Base-by-base conservation (phyloP, 2,888 invertebrate species). In the Epirrita christyi region DNA sequence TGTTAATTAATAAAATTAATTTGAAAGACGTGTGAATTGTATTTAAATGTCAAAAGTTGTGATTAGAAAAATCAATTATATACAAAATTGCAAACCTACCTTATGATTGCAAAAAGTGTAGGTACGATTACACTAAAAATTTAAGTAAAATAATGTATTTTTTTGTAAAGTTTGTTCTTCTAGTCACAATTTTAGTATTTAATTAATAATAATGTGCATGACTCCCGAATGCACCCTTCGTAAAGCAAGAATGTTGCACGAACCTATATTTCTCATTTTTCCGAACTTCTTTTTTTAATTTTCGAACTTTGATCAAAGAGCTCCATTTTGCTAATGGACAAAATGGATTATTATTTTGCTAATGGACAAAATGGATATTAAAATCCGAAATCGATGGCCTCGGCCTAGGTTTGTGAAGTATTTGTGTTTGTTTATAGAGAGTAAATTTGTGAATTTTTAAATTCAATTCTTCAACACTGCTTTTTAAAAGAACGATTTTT, bases 241-340 rank as follows among this genome's bases (percentile, higher is more conserved):
- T 80, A 73, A 79, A 80, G 84, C 83, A 83, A 85, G 90, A 90
- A 88, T 91, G 91, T 88, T 90, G 91, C 91, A 91, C 91, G 91
- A 81, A 81, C 68, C 78, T 79, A 75, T 81, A 73, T 80, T 76
- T 78, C 80, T 68, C 77, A 77, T 72, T 73, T 79, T 74, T 73
- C 66, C 70, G 63, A 70, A 69, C 74, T 70, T 78, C 76, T 82
- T 82, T 84, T 21, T 78, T 72, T 67, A 70, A 70, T 72, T 75
- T 72, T 67, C 77, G 73, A 75, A 73, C 73, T 79, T 78, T 74
- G 76, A 80, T 84, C 80, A 84, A 85, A 80, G 64, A 57, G 79
- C 67, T 82, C 89, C 89, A 91, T 89, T 89, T 59, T 40, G 55
- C 55, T 59, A 59, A 59, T 59, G 51, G 55, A 42, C 27, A 43